Percentiles rank a stretch among this genome's conserved stretches.
Conservation (phyloP, 2,113 vertebrate genomes). For the Salvator merianae region DNA sequence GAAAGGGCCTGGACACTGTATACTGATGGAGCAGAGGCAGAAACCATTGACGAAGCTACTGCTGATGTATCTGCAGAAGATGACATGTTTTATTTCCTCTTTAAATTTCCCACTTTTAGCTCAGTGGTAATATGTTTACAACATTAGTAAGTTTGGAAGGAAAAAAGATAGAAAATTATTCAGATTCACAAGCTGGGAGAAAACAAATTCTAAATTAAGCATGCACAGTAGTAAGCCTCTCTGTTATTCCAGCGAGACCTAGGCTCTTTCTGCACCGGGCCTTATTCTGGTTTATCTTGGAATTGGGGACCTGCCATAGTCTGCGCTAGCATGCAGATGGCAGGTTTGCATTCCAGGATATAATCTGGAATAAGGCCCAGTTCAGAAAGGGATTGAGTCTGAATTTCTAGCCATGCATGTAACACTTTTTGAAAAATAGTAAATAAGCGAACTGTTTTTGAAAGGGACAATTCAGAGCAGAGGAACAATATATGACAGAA, state of each 20-base stretch:
- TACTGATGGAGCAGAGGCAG: slow-evolving; percentile 90
- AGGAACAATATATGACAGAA: neutral
- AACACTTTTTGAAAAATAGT: neutral
- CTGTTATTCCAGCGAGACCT: neutral
- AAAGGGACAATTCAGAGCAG: neutral
- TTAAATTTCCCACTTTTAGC: neutral
- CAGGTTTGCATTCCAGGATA: no score
- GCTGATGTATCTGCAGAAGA: slow-evolving; percentile 75
- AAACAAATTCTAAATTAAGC: no score
- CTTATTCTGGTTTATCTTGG: no score
- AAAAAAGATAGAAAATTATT: neutral
- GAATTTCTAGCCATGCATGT: neutral
- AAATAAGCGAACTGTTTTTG: neutral
- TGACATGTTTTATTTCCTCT: neutral
- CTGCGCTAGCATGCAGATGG: no score
- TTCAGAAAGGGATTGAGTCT: neutral
- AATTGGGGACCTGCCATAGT: no score
- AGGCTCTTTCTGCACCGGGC: no score
- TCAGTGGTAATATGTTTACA: neutral
- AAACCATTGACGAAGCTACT: slow-evolving; percentile 87
- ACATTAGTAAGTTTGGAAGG: neutral
- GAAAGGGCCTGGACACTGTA: slow-evolving; percentile 96
- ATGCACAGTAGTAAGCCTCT: neutral
- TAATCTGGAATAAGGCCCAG: no score
- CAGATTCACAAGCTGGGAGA: no score